These are phyloP conservation scores for Eufriesea mexicana DNA, from an alignment of 1,140 invertebrate genomes.

Conservation along the genomic window DNA sequence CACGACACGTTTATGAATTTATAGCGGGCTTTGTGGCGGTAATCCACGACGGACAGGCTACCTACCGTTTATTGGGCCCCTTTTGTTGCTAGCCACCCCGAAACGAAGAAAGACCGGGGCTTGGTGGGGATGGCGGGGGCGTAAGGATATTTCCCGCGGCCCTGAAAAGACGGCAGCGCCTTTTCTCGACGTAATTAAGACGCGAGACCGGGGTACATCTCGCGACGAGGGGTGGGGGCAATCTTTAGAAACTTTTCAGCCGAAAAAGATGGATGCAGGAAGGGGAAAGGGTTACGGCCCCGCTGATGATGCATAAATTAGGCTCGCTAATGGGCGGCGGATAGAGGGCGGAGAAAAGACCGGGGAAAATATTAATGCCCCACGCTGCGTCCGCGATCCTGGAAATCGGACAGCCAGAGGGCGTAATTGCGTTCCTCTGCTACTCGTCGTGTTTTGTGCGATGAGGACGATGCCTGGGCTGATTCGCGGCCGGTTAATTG, in stretches of 20 bases:
- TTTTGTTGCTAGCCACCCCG: slow-evolving; percentile 70
- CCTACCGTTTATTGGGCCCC: slow-evolving; percentile 76
- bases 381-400: slow-evolving; percentile 4
- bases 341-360: slow-evolving; percentile 68
- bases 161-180: slow-evolving; percentile 64
- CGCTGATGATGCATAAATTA: slow-evolving; percentile 79
- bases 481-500: neutral
- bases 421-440: slow-evolving; percentile 53
- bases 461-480: neutral
- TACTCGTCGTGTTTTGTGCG: slow-evolving; percentile 19
- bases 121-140: neutral
- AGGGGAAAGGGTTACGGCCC: slow-evolving; percentile 72
- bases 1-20: slow-evolving; percentile 78
- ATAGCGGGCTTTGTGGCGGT: slow-evolving; percentile 73
- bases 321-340: slow-evolving; percentile 73
- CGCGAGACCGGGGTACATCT: slow-evolving; percentile 47
- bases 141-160: slow-evolving; percentile 45
- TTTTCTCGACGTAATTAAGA: slow-evolving; percentile 76
- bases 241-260: slow-evolving; percentile 77
- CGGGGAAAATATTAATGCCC: slow-evolving; percentile 75
- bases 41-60: slow-evolving; percentile 71
- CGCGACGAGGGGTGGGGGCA: slow-evolving; percentile 37
- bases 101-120: slow-evolving; percentile 4
- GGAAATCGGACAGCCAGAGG: slow-evolving; percentile 14
- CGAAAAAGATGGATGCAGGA: slow-evolving; percentile 78